Percentiles rank a stretch among this genome's conserved stretches.
These are phyloP conservation scores for Drosophila nigromelanica DNA, from an alignment of 1,140 invertebrate genomes.

Conservation along the genomic window DNA sequence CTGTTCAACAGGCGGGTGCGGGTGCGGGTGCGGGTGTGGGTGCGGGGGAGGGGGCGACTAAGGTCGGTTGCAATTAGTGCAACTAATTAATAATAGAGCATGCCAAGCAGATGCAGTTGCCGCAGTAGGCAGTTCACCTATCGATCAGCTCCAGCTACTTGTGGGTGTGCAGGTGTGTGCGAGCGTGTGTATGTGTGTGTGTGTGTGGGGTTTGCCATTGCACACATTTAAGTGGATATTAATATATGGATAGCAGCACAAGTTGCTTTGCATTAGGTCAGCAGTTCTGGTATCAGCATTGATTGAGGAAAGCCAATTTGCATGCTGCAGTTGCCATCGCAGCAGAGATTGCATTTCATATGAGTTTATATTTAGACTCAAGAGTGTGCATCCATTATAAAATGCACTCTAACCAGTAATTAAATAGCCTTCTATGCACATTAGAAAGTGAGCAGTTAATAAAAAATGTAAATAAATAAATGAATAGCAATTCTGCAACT, in stretches of 20 bases:
- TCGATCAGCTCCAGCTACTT: conserved; percentile 14
- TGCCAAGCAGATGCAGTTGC: conserved; percentile 19
- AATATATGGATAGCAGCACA: conserved; percentile 1
- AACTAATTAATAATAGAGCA: conserved; percentile 51
- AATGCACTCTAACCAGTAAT: background rate
- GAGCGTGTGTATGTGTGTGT: background rate
- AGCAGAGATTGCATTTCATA: background rate
- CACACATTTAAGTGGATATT: conserved; percentile 14
- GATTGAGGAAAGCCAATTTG: background rate
- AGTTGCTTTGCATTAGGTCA: conserved; percentile 8
- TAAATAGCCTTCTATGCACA: background rate
- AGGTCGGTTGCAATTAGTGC: conserved; percentile 41
- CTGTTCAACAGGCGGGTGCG: too few relatives aligned
- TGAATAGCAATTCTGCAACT: too few relatives aligned
- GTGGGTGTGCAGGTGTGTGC: background rate
- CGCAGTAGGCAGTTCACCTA: background rate
- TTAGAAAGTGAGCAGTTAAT: background rate
- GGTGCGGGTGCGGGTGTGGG: too few relatives aligned
- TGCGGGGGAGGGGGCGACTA: background rate
- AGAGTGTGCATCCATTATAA: background rate
- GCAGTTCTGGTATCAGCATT: background rate
- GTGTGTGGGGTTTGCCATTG: background rate
- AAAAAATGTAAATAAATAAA: too few relatives aligned
- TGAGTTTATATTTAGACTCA: background rate
- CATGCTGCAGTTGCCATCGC: background rate